Evolutionary conservation across 2,888 invertebrate species (phyloP), one percentile per base, ranked within the genome.

Genomic region (Danaus chrysippus): DNA sequence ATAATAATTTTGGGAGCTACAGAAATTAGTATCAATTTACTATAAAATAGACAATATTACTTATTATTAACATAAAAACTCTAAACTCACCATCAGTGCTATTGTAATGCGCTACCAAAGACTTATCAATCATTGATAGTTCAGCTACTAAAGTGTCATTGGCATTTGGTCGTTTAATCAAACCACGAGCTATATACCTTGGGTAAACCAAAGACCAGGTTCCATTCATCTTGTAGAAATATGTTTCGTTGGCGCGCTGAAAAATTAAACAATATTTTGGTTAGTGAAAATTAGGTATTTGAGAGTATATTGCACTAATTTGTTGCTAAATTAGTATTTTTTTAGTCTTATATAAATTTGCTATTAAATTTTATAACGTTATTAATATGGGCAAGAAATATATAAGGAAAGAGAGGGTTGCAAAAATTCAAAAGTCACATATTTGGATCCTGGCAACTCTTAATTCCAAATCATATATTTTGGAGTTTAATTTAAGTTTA

Each of bases 201-300:
- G 87, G 88, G 66, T 87, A 91, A 68, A 92, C 91, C 76, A 87
- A 92, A 90, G 70, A 95, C 96, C 83, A 95, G 75, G 91, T 96
- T 89, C 76, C 95, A 85, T 87, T 95, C 91, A 86, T 93, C 88
- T 85, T 93, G 92, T 65, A 94, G 91, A 71, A 93, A 81, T 93
- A 92, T 0, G 93, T 92, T 23, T 93, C 93, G 60, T 93, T 92
- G 56, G 85, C 85, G 44, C 93, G 91, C 93, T 94, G 72, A 64
- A 56, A n/a, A 10, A 8, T 17, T 10, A 1, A 34, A 34, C 6
- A 3, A 34, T 3, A 3, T 34, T n/a, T 5, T 34, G 23, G 2
- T 34, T 0, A 34, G 23, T 34, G 23, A 5, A 34, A 34, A 34
- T 6, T 5, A 34, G 3, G 23, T 3, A 8, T 34, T 34, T 34